These are phyloP conservation scores for Clarias gariepinus DNA, from an alignment of 2,113 vertebrate genomes.

Conservation along the genomic window DNA sequence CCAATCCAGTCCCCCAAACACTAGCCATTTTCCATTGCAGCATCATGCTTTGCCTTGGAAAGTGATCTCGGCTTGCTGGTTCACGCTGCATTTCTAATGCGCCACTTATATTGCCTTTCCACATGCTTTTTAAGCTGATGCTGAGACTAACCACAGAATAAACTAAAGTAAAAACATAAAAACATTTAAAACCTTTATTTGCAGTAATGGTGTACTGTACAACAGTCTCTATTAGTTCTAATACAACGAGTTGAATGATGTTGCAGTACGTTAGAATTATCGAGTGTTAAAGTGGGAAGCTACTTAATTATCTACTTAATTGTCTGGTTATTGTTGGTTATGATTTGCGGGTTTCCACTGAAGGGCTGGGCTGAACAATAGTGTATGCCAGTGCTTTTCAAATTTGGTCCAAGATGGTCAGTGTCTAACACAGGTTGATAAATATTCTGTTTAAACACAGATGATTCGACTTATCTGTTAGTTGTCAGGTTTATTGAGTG, in stretches of 20 bases:
- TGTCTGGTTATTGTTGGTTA: not conserved
- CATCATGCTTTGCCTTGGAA: constrained; percentile 13
- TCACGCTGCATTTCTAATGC: not conserved
- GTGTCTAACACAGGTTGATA: no score
- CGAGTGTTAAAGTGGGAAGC: not conserved
- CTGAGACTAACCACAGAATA: not conserved
- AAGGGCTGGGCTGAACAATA: not conserved
- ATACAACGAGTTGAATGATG: not conserved
- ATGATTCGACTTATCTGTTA: no score
- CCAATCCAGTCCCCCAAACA: not conserved
- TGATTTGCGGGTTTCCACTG: not conserved
- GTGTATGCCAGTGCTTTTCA: not conserved
- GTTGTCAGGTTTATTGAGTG: no score
- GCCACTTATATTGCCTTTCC: not conserved
- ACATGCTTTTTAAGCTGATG: not conserved
- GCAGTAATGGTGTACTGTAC: not conserved
- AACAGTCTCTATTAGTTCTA: not conserved
- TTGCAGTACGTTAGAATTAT: not conserved
- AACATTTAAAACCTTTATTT: not conserved
- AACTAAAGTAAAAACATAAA: not conserved
- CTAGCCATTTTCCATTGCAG: not conserved
- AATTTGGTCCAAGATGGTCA: no score
- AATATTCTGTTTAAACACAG: no score
- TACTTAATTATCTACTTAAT: not conserved
- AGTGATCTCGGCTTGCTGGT: not conserved